Percentiles rank a stretch among this genome's conserved stretches.
phyloP scores from a whole-genome alignment of 1,140 invertebrate genomes.

The Sycophaga agraensis region DNA sequence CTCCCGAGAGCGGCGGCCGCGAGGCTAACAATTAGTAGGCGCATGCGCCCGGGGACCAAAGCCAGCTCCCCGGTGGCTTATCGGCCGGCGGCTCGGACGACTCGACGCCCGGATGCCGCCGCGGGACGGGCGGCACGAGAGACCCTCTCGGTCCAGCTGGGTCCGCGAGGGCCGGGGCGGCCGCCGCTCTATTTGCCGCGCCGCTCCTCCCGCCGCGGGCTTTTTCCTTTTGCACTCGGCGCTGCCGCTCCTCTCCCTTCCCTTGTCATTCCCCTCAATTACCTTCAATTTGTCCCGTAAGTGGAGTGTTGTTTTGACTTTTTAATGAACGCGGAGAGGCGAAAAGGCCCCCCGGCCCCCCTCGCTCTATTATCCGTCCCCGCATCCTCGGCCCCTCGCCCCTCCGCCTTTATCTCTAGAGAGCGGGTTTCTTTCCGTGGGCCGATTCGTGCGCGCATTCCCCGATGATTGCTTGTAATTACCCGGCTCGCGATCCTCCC shows the following conservation, averaged over 20 bases:
- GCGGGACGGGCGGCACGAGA: no score
- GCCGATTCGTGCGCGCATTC: slow-evolving; percentile 20
- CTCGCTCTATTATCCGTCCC: background rate
- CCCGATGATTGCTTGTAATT: slow-evolving; percentile 25
- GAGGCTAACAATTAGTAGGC: no score
- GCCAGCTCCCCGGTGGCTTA: no score
- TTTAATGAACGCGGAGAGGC: slow-evolving; percentile 9
- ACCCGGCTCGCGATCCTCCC: background rate
- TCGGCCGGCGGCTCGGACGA: no score
- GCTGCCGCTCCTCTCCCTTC: background rate
- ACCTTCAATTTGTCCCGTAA: slow-evolving; percentile 24
- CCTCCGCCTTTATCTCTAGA: background rate
- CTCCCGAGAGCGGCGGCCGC: no score
- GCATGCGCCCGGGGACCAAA: no score
- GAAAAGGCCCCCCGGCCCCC: background rate
- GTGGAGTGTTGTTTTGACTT: slow-evolving; percentile 24
- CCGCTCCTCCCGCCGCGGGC: background rate
- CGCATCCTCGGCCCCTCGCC: background rate
- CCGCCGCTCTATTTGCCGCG: background rate
- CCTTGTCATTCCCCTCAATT: slow-evolving; percentile 18
- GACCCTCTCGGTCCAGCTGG: no score
- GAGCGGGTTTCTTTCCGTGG: slow-evolving; percentile 22
- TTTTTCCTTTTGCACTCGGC: background rate
- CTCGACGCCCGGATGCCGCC: no score
- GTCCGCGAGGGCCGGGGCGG: no score